Evolutionary conservation across 2,797 vertebrate genomes (phyloP).

Genomic region (Chelon auratus): DNA sequence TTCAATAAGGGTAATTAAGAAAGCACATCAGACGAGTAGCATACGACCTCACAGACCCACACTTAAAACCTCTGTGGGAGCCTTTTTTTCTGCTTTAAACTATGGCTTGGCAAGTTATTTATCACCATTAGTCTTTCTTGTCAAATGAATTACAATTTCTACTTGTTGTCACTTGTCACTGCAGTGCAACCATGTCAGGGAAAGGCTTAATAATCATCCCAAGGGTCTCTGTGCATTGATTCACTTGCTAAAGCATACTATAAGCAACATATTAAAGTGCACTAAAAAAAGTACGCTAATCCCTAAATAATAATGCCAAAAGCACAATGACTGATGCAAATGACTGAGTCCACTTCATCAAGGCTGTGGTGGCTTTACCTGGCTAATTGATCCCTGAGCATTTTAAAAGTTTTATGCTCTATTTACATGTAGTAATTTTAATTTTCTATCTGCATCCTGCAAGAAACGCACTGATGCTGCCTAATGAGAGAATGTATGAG

Average conservation of each 20-base stretch:
- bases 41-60: conserved; percentile 49
- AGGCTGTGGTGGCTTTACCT: conserved; percentile 40
- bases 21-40: conserved; percentile 71
- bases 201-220: conserved; percentile 27
- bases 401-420: conserved; percentile 25
- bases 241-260: conserved; percentile 17
- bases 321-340: conserved; percentile 55
- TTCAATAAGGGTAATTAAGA: conserved; percentile 82
- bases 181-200: conserved; percentile 13
- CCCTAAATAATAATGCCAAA: conserved; percentile 62
- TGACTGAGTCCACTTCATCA: conserved; percentile 39
- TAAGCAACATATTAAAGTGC: conserved; percentile 23
- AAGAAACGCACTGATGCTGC: too few species aligned
- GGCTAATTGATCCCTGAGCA: conserved; percentile 71
- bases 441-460: neutral
- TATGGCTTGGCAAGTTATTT: conserved; percentile 25
- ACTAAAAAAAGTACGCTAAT: conserved; percentile 44
- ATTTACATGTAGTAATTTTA: conserved; percentile 1
- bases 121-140: conserved; percentile 16
- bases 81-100: conserved; percentile 44
- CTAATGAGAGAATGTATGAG: too few species aligned
- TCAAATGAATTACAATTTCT: conserved; percentile 20
- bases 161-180: conserved; percentile 21
- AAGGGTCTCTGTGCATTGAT: conserved; percentile 26
- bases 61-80: conserved; percentile 35